These are phyloP conservation scores for Coptodon bakossiorum DNA, from an alignment of 2,113 vertebrate species.

Conservation along the genomic window DNA sequence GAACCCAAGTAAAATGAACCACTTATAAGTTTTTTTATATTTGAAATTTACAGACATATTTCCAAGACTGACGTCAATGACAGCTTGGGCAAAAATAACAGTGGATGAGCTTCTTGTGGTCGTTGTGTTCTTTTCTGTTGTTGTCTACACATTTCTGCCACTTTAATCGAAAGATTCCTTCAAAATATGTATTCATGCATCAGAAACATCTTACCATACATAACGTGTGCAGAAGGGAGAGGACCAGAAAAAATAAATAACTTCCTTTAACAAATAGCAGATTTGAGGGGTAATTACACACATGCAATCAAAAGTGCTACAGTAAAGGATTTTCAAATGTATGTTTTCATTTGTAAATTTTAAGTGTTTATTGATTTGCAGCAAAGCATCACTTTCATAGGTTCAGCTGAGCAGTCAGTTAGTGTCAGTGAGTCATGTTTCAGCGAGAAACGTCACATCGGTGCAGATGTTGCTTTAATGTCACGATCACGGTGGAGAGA, in stretches of 20 bases:
- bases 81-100: not conserved
- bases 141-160: not conserved
- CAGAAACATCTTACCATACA: not conserved
- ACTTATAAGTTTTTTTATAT: not conserved
- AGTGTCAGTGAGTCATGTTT: not conserved
- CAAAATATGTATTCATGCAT: not conserved
- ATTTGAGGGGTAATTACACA: not conserved
- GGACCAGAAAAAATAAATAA: not conserved
- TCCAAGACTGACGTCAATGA: not conserved
- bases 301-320: not conserved
- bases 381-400: not conserved
- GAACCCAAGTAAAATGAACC: not conserved
- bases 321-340: not conserved
- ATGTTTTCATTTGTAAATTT: not conserved
- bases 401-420: not conserved
- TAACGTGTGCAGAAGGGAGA: not conserved
- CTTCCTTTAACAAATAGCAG: not conserved
- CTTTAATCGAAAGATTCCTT: not conserved
- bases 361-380: not conserved
- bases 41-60: not conserved
- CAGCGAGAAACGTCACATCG: not conserved
- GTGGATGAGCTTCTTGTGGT: not conserved
- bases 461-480: not conserved
- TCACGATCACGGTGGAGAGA: not conserved
- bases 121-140: not conserved